These are phyloP conservation scores for Vipera latastei DNA, from an alignment of 2,797 vertebrate genomes.

Conservation along the genomic window DNA sequence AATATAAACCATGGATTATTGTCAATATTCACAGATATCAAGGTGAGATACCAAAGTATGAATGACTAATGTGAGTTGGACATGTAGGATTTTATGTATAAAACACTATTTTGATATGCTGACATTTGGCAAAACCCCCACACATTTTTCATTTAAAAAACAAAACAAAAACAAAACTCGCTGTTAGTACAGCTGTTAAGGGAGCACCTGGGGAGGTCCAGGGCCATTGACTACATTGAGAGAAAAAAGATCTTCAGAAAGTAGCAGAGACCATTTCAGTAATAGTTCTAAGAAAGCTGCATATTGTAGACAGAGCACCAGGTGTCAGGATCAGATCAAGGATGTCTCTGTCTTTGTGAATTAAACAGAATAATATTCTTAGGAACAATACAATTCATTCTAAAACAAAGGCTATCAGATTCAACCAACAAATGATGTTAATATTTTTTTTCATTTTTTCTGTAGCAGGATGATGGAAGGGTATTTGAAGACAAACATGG, in stretches of 20 bases:
- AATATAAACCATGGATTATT: conserved; percentile 88
- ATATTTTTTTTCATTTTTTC: not conserved
- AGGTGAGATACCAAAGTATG: conserved; percentile 72
- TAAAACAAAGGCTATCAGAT: not conserved
- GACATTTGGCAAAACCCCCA: too few relatives aligned
- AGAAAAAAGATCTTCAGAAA: not conserved
- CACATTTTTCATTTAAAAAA: not conserved
- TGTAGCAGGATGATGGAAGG: conserved; percentile 81
- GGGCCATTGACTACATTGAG: not conserved
- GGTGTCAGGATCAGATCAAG: not conserved
- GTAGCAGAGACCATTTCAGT: not conserved
- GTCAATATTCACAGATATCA: conserved; percentile 84
- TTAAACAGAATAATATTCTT: not conserved
- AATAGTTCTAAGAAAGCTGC: not conserved
- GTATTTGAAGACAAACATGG: conserved; percentile 85
- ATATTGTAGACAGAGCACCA: not conserved
- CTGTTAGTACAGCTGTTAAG: not conserved
- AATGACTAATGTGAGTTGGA: not conserved
- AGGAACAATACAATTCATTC: not conserved
- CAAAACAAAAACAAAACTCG: not conserved
- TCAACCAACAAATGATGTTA: not conserved
- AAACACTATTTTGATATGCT: not conserved
- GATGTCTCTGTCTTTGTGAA: not conserved
- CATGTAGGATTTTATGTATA: not conserved
- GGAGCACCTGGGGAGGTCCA: not conserved